phyloP scores from a whole-genome alignment of 2,888 invertebrate genomes.

The Temnothorax ravouxi region DNA sequence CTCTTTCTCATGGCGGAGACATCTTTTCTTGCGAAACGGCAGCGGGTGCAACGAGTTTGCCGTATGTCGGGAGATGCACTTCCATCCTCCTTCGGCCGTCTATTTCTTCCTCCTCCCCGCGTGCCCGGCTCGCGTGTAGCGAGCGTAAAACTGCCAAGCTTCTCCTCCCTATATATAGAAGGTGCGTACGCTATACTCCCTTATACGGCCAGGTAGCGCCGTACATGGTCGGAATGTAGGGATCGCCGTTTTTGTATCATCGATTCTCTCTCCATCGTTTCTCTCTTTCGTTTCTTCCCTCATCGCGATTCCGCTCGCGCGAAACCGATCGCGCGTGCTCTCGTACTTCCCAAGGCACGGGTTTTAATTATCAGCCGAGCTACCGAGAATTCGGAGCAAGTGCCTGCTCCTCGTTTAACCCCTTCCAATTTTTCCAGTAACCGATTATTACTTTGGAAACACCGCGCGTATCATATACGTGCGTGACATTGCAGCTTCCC shows the following conservation, averaged over 20 bases:
- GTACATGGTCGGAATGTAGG: slow-evolving; percentile 85
- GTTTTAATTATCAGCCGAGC: slow-evolving; percentile 70
- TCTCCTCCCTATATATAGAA: slow-evolving; percentile 70
- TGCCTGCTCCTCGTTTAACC: not conserved
- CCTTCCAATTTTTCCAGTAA: not conserved
- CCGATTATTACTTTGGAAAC: not conserved
- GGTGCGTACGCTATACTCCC: slow-evolving; percentile 81
- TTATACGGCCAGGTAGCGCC: slow-evolving; percentile 83
- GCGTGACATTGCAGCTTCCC: not conserved
- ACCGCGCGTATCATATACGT: not conserved
- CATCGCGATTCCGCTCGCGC: slow-evolving; percentile 61
- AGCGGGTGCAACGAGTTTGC: slow-evolving; percentile 32
- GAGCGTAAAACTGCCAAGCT: slow-evolving; percentile 79
- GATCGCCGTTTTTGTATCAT: slow-evolving; percentile 85
- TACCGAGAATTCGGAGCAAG: slow-evolving; percentile 66
- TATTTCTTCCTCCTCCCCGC: slow-evolving; percentile 49
- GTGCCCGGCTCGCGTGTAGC: slow-evolving; percentile 64
- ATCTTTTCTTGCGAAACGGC: slow-evolving; percentile 38
- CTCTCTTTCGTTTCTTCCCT: slow-evolving; percentile 58
- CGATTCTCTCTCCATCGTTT: slow-evolving; percentile 70
- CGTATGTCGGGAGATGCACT: not conserved
- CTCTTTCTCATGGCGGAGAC: not conserved
- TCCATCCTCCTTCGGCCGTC: not conserved
- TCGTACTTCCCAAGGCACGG: slow-evolving; percentile 47
- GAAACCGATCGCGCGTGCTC: slow-evolving; percentile 68